These are phyloP conservation scores for Bombus soroeensis DNA, from an alignment of 1,140 invertebrate species.

Conservation along the genomic window DNA sequence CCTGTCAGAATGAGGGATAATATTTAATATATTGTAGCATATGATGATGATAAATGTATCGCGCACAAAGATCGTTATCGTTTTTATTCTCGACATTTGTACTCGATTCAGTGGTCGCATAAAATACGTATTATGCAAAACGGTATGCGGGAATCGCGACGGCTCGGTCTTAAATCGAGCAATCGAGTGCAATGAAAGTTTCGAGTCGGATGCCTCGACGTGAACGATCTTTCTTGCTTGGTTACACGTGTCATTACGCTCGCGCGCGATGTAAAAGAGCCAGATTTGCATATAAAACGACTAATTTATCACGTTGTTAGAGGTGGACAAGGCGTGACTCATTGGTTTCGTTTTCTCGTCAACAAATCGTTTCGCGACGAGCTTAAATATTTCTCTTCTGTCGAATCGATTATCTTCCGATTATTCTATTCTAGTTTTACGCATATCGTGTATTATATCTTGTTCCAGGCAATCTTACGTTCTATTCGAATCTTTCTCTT, in stretches of 20 bases:
- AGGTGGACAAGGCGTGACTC: neutral
- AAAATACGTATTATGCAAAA: constrained; percentile 41
- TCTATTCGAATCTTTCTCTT: neutral
- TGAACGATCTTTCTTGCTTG: constrained; percentile 7
- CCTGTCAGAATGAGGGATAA: neutral
- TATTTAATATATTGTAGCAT: no score
- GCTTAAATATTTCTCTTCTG: neutral
- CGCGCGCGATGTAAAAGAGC: neutral
- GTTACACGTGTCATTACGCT: constrained; percentile 18
- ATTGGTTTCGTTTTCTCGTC: neutral
- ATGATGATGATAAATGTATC: neutral
- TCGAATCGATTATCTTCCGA: neutral
- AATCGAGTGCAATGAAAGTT: constrained; percentile 6
- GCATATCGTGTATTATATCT: no score
- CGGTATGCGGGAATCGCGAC: neutral
- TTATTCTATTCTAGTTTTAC: neutral
- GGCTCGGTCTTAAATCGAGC: constrained; percentile 21
- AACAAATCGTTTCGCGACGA: neutral
- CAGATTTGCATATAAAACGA: constrained; percentile 42
- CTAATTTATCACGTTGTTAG: constrained; percentile 30
- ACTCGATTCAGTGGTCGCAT: constrained; percentile 6
- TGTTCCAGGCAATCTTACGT: neutral
- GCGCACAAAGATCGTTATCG: neutral
- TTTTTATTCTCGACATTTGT: neutral
- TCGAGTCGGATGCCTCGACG: neutral